Percentiles rank a stretch among this genome's conserved stretches.
These are phyloP conservation scores for Drosophila lacertosa DNA, from an alignment of 1,140 invertebrate genomes.

Conservation along the genomic window DNA sequence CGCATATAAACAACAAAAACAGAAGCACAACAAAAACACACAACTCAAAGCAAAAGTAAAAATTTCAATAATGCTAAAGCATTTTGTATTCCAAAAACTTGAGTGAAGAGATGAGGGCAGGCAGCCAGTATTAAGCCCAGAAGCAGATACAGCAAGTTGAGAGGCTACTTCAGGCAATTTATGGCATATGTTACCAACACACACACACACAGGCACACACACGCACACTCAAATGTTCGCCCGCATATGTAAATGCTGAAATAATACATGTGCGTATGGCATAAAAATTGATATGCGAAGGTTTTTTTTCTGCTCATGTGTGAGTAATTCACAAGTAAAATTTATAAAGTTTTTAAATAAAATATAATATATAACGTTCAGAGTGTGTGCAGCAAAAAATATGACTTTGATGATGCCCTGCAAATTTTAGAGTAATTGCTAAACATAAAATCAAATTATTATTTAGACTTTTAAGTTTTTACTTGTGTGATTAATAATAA, in stretches of 20 bases:
- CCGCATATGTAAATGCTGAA: conserved; percentile 74
- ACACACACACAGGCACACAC: conserved; percentile 23
- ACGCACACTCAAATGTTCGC: not conserved
- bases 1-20: conserved; percentile 70
- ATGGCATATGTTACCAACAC: conserved; percentile 79
- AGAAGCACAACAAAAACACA: conserved; percentile 28
- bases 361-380: conserved; percentile 56
- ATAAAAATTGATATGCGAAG: conserved; percentile 80
- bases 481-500: no score
- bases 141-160: conserved; percentile 56
- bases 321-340: conserved; percentile 80
- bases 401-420: not conserved
- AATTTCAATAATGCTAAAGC: conserved; percentile 77
- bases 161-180: conserved; percentile 76
- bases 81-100: conserved; percentile 57
- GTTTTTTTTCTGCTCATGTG: conserved; percentile 76
- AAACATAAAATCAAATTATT: no score
- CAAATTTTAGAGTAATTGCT: not conserved
- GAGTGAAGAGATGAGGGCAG: conserved; percentile 34
- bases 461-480: no score
- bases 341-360: conserved; percentile 79
- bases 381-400: not conserved
- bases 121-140: conserved; percentile 18
- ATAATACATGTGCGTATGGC: conserved; percentile 79
- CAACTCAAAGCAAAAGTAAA: conserved; percentile 51